These are phyloP conservation scores for Holothuria leucospilota DNA, from an alignment of 53 echinoderm and acorn worm species.

Conservation along the genomic window DNA sequence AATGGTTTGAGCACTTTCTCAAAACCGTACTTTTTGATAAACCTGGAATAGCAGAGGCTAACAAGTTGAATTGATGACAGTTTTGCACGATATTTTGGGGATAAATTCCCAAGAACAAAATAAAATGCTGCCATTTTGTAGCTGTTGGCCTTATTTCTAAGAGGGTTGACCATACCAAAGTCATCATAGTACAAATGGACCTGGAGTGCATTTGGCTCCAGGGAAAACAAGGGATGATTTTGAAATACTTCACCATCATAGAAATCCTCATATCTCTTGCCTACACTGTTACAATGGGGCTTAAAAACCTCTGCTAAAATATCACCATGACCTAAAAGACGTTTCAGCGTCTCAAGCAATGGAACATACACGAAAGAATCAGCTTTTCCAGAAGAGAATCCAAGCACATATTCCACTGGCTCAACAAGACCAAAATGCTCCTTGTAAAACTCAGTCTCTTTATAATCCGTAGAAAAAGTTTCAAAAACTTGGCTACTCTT, in stretches of 20 bases:
- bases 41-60: neutral
- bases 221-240: too few relatives aligned
- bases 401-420: neutral
- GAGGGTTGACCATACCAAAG: neutral
- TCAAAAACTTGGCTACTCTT: neutral
- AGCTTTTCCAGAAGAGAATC: neutral
- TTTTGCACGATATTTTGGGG: conserved; percentile 14
- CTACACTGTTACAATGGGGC: neutral
- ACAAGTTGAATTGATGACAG: conserved; percentile 7
- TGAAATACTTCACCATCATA: neutral
- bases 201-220: neutral
- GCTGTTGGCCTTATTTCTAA: neutral
- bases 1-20: neutral
- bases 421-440: neutral
- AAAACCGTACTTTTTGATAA: conserved; percentile 11
- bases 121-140: conserved; percentile 19
- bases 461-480: too few relatives aligned
- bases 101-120: conserved; percentile 19
- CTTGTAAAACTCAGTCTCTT: too few relatives aligned
- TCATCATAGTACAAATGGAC: neutral
- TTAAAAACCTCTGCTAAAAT: neutral
- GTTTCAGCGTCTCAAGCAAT: neutral
- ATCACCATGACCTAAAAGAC: conserved; percentile 12
- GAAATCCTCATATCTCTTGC: neutral
- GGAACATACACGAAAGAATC: neutral